Base-by-base conservation (phyloP, 2,888 invertebrate species). In the Lasioglossum vierecki region DNA sequence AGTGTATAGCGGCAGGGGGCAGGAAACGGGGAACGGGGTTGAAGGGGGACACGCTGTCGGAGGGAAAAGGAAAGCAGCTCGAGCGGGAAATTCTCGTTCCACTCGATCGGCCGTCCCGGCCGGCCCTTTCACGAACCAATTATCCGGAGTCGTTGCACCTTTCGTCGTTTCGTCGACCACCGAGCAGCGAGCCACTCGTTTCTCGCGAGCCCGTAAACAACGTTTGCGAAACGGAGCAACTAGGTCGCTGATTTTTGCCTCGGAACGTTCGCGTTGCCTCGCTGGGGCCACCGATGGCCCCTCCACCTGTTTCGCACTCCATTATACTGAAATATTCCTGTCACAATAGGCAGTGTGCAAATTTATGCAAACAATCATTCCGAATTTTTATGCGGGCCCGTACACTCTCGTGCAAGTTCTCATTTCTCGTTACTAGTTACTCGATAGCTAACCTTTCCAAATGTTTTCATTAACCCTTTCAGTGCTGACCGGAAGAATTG, bases 21-120 rank as follows among this genome's bases (percentile, higher is more conserved):
- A 49, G 49, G 79, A 15, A 49, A 73, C 49, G 30, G 30, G 22
- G 26, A 18, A 49, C 49, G 18, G 49, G 18, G 72, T 6, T 44
- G 30, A 15, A 60, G 46, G 30, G 41, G 46, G 30, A 49, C 26
- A 11, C 26, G 11, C 11, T 15, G n/a, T 75, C 39, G 46, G 76
- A 57, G 63, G 30, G 78, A 83, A 71, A 84, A 85, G 79, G 75
- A 86, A 68, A 68, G 80, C 60, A 13, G 39, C 75, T 70, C 68
- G 78, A 80, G 82, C 71, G 81, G 73, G 79, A 88, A 88, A 87
- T 80, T 79, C 84, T 76, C 76, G 88, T 83, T 85, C 80, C 82
- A 82, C 88, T 79, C 70, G 39, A 74, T 81, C 83, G 85, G 68
- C 9, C 83, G 73, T 41, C 63, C 35, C 66, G 35, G 15, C 60